phyloP scores from a whole-genome alignment of 2,113 vertebrate species.

The Charadrius vociferus region DNA sequence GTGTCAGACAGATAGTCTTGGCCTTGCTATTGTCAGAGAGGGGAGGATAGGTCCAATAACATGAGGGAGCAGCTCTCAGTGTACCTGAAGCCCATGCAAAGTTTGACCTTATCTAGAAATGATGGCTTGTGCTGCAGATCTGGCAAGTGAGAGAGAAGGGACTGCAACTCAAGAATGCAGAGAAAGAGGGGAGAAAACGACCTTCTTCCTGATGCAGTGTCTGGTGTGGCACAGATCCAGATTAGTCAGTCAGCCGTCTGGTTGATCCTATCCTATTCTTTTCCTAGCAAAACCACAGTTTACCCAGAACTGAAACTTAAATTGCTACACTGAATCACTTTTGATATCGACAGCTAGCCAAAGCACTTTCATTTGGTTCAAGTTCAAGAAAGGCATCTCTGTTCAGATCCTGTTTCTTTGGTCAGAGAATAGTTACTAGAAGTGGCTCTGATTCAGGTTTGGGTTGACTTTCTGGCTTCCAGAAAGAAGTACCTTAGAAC shows the following conservation, averaged over 20 bases:
- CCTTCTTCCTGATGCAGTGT: background rate
- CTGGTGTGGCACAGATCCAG: background rate
- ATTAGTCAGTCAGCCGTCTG: background rate
- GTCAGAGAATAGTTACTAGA: background rate
- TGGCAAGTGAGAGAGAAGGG: background rate
- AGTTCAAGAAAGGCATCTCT: background rate
- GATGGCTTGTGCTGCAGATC: background rate
- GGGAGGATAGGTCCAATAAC: background rate
- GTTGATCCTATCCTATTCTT: background rate
- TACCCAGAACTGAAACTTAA: background rate
- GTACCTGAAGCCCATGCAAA: background rate
- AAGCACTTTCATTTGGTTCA: background rate
- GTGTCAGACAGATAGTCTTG: background rate
- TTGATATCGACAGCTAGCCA: background rate
- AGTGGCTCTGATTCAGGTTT: background rate
- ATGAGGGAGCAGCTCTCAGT: background rate
- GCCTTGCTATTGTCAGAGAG: background rate
- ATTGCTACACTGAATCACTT: background rate
- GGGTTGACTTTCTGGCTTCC: background rate
- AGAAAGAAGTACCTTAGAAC: background rate
- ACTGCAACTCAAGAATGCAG: background rate
- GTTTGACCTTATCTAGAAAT: background rate
- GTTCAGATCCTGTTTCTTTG: background rate
- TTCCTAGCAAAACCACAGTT: background rate
- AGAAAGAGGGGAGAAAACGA: background rate